phyloP scores from a whole-genome alignment of 37 sponge, comb jelly and placozoan species.

The Oscarella lobularis region DNA sequence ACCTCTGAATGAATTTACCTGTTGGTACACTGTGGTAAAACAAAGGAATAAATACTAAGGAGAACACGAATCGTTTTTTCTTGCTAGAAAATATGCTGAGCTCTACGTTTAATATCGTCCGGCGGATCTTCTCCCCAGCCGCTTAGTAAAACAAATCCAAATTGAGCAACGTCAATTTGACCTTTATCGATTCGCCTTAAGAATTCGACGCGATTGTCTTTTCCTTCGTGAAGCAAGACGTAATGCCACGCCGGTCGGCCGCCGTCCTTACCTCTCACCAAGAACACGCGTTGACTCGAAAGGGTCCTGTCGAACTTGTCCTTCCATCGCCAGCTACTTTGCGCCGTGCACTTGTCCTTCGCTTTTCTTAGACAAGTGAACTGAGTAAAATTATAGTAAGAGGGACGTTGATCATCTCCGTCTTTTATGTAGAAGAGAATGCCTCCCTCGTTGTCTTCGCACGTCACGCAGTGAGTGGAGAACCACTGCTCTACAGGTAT shows the following conservation, averaged over 20 bases:
- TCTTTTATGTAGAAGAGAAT: background rate
- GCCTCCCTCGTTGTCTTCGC: background rate
- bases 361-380: constrained; percentile 6
- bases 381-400: constrained; percentile 5
- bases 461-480: constrained; percentile 1
- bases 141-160: constrained; percentile 41
- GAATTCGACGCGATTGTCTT: background rate
- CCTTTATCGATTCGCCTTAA: constrained; percentile 9
- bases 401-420: constrained; percentile 8
- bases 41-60: too few relatives aligned
- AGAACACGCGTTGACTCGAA: background rate
- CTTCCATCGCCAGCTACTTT: background rate
- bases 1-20: too few relatives aligned
- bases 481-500: constrained; percentile 3
- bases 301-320: background rate
- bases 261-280: constrained; percentile 23
- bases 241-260: constrained; percentile 53
- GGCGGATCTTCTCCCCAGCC: constrained; percentile 71
- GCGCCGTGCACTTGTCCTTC: constrained; percentile 3
- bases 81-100: too few relatives aligned
- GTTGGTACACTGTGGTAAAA: too few relatives aligned
- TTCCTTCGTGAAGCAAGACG: constrained; percentile 38
- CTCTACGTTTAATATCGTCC: constrained; percentile 24
- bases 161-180: constrained; percentile 33
- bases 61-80: too few relatives aligned